These are phyloP conservation scores for Liopterus haemorrhoidalis DNA, from an alignment of 2,888 invertebrate species.

Conservation along the genomic window DNA sequence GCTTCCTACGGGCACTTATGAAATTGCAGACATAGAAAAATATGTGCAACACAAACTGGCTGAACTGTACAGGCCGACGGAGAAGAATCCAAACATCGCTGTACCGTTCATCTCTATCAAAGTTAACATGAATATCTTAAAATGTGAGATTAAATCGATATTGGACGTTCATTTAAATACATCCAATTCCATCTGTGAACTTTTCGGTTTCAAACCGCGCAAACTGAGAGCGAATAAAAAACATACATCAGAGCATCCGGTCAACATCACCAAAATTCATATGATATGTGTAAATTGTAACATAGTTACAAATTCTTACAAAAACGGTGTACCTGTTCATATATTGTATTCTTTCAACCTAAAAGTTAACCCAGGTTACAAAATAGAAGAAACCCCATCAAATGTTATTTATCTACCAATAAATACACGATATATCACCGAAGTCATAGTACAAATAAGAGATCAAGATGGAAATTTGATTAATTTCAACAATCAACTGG, in stretches of 20 bases:
- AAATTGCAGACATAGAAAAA: conserved; percentile 35
- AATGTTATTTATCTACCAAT: conserved; percentile 36
- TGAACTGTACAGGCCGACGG: no score
- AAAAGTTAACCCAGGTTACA: no score
- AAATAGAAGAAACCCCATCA: conserved; percentile 32
- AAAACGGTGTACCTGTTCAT: no score
- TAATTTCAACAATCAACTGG: conserved; percentile 33
- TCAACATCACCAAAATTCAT: conserved; percentile 33
- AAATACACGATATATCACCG: conserved; percentile 26
- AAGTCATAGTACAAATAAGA: conserved; percentile 30
- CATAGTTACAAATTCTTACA: conserved; percentile 30
- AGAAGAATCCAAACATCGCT: no score
- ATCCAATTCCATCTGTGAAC: no score
- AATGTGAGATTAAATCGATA: conserved; percentile 28
- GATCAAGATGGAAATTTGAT: conserved; percentile 32
- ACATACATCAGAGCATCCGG: conserved; percentile 33
- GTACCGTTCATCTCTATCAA: conserved; percentile 17
- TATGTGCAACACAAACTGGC: conserved; percentile 22
- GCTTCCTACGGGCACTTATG: conserved; percentile 36
- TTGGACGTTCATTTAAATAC: conserved; percentile 25
- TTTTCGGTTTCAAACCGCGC: no score
- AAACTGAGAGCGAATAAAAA: conserved; percentile 16
- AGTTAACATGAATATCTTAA: conserved; percentile 36
- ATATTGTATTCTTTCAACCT: no score
- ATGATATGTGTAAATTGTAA: conserved; percentile 31